phyloP scores from a whole-genome alignment of 23 tunicate genomes.

The Styela plicata region DNA sequence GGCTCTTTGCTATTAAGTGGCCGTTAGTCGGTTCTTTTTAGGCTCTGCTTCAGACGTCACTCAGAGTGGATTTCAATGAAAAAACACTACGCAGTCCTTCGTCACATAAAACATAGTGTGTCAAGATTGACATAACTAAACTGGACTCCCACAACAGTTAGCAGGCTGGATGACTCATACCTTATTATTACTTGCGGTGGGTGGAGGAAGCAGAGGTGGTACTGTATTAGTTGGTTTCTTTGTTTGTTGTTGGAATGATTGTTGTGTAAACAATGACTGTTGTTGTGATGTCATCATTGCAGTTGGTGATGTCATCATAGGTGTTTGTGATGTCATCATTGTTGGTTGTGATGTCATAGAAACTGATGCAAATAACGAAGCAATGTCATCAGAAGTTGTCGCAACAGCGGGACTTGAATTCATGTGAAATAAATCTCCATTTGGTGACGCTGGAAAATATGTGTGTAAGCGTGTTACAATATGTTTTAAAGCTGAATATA shows the following conservation, averaged over 20 bases:
- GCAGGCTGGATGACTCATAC: too few species aligned
- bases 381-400: slow-evolving; percentile 6
- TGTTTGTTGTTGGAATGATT: background rate
- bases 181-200: slow-evolving; percentile 3
- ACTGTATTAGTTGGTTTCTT: slow-evolving; percentile 28
- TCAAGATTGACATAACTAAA: too few species aligned
- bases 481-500: too few species aligned
- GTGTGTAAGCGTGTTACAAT: background rate
- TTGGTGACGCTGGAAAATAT: slow-evolving; percentile 9
- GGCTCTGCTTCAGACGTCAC: too few species aligned
- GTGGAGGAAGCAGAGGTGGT: slow-evolving; percentile 22
- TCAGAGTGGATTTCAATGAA: too few species aligned
- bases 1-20: too few species aligned
- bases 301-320: slow-evolving; percentile 5
- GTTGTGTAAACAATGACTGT: background rate
- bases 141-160: too few species aligned
- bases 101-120: too few species aligned
- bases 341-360: slow-evolving; percentile 22
- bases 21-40: too few species aligned
- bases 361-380: background rate
- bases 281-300: background rate
- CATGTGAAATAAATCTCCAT: background rate
- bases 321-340: background rate
- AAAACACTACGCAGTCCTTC: too few species aligned
- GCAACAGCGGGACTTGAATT: background rate